Evolutionary conservation across 2,797 vertebrate species (phyloP).

Genomic region (Mycteria americana): DNA sequence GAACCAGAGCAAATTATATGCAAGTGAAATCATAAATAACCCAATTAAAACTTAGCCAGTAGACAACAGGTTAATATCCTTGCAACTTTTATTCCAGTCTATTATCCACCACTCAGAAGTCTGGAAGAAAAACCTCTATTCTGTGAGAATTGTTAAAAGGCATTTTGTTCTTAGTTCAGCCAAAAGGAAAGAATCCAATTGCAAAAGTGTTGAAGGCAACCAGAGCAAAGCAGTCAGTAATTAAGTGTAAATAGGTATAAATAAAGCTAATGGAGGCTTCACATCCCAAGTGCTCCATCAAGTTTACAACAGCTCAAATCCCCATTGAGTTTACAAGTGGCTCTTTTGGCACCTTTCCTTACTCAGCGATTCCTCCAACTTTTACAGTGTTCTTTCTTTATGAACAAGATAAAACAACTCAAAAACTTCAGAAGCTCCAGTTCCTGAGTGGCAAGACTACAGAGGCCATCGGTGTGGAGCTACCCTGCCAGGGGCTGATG

Average conservation of each 20-base stretch:
- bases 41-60: not conserved
- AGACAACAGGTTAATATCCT: not conserved
- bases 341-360: not conserved
- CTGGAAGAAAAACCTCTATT: not conserved
- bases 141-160: not conserved
- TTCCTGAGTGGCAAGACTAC: not conserved
- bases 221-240: not conserved
- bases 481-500: accelerated
- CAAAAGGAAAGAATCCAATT: not conserved
- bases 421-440: not conserved
- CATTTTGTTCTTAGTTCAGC: not conserved
- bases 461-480: not conserved
- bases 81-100: not conserved
- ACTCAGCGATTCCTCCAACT: not conserved
- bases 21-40: not conserved
- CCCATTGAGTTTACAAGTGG: not conserved
- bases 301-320: not conserved
- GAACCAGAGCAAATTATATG: not conserved
- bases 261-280: not conserved
- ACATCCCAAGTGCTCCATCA: not conserved
- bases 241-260: not conserved
- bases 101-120: not conserved
- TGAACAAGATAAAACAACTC: not conserved
- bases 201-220: not conserved
- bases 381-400: not conserved